Base-by-base conservation (phyloP, 2,888 invertebrate species). In the Oscheius sp. region DNA sequence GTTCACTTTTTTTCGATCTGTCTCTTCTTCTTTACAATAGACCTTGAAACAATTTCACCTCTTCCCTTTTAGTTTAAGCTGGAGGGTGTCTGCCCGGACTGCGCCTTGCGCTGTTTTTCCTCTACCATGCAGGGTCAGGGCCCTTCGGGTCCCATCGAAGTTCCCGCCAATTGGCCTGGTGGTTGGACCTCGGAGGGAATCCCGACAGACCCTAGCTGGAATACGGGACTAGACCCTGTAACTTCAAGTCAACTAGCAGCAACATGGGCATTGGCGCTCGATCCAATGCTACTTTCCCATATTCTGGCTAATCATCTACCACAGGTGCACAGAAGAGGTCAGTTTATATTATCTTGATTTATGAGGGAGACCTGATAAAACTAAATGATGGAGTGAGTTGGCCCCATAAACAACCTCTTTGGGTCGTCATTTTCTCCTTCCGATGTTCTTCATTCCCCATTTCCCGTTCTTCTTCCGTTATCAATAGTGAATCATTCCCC, bases 31-130 rank as follows among this genome's bases (percentile, higher is more conserved):
- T 50, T 50, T 57, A 1, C 3, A 29, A 27, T n/a, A 15, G 15
- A 4, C 20, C 34, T 37, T 50, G 25, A 10, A n/a, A 33, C 23
- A 27, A 64, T 39, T 31, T 48, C 29, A 20, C 17, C 25, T 29
- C 42, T 25, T 29, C 33, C 48, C 48, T 50, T 65, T 65, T 20
- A 61, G 48, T 69, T 73, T 39, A 72, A 77, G 77, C 74, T 74
- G 77, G 74, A 72, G 76, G 77, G 74, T 69, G 72, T 75, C 68
- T 75, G 76, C 70, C 67, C 77, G 31, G 71, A 73, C 45, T 74
- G 73, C 70, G 72, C 67, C 52, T 29, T 69, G 55, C 65, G 66
- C 70, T 76, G 72, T 70, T 65, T 76, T 42, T 37, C 50, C 27
- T n/a, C 42, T 15, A 58, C 46, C 23, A 67, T 57, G 57, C 53